phyloP scores from a whole-genome alignment of 2,888 invertebrate genomes.

The Melieria omissa region DNA sequence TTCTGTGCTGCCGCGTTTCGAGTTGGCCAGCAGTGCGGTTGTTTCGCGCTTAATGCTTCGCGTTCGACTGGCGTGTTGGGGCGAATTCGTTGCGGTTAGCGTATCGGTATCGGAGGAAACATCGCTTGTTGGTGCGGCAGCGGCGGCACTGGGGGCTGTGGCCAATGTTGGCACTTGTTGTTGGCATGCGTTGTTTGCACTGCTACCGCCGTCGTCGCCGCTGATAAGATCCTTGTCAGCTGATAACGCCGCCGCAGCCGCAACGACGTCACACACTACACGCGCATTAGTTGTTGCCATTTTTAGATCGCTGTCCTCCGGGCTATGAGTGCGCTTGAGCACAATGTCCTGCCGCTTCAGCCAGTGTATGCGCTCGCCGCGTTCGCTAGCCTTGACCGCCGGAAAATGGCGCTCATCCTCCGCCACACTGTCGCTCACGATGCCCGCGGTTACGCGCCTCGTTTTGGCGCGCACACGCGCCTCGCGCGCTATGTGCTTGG shows the following conservation, averaged over 20 bases:
- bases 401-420: conserved; percentile 47
- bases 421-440: conserved; percentile 24
- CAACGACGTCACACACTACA: conserved; percentile 19
- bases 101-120: conserved; percentile 34
- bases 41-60: conserved; percentile 29
- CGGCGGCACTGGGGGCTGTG: conserved; percentile 43
- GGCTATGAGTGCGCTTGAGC: conserved; percentile 40
- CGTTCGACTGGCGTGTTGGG: conserved; percentile 40
- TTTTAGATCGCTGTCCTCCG: conserved; percentile 21
- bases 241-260: conserved; percentile 12
- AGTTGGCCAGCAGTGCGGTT: conserved; percentile 43
- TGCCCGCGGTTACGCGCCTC: conserved; percentile 45
- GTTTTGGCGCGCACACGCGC: conserved; percentile 50
- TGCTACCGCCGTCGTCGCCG: not conserved
- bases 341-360: conserved; percentile 53
- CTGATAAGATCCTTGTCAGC: conserved; percentile 16
- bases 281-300: conserved; percentile 29
- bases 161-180: conserved; percentile 30
- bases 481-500: conserved; percentile 42
- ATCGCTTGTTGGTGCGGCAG: not conserved
- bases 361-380: conserved; percentile 60
- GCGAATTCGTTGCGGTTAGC: conserved; percentile 39
- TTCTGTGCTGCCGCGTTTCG: conserved; percentile 52
- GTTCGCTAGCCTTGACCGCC: conserved; percentile 45
- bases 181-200: conserved; percentile 28